Evolutionary conservation across 2,113 vertebrate genomes (phyloP).

Genomic region (Paradoxurus hermaphroditus): DNA sequence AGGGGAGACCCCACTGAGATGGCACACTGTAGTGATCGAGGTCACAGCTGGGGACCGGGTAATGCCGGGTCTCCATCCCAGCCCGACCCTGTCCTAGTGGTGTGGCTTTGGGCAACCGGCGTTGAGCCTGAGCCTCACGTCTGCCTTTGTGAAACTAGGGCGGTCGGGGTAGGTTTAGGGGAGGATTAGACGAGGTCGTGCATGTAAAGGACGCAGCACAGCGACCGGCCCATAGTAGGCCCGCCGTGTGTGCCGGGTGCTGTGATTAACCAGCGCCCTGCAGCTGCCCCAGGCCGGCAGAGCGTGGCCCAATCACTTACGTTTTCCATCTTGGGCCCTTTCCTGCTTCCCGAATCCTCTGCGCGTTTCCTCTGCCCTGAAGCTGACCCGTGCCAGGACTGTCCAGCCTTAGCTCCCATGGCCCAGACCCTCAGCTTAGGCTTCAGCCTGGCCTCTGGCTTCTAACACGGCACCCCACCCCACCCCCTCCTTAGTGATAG

Average conservation of each 20-base stretch:
- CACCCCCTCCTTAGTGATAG: neutral
- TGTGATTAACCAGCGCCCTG: neutral
- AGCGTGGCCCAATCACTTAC: neutral
- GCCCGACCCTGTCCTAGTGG: fast-evolving
- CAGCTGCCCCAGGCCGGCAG: neutral
- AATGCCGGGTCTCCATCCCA: neutral
- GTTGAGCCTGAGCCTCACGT: neutral
- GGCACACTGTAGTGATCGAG: neutral
- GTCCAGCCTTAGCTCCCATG: neutral
- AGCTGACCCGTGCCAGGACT: neutral
- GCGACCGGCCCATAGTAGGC: neutral
- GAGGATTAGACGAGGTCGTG: neutral
- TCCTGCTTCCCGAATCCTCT: neutral
- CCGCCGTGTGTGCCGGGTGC: neutral
- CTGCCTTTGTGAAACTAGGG: neutral
- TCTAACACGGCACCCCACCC: too few species aligned
- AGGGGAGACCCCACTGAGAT: neutral
- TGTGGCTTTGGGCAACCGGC: neutral
- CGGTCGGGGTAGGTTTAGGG: neutral
- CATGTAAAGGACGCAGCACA: neutral
- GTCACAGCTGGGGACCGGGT: neutral
- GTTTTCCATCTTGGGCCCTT: neutral
- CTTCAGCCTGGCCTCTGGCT: neutral
- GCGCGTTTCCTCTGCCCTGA: neutral
- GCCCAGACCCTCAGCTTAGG: neutral